Base-by-base conservation (phyloP, 2,113 vertebrate genomes). In the Amphiprion ocellaris region DNA sequence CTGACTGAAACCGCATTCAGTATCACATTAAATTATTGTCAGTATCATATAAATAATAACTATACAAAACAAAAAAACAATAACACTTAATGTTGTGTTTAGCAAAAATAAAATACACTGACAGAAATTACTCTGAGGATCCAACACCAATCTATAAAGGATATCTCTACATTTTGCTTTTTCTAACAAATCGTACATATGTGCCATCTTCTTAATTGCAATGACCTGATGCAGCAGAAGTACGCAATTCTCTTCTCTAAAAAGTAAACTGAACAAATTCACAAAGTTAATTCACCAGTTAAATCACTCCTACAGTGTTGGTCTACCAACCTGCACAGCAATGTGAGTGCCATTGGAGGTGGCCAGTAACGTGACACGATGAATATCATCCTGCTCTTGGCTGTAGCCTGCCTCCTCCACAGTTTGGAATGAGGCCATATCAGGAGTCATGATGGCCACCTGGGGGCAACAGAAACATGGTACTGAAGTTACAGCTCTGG, bases 321-420 rank as follows among this genome's bases (percentile, higher is more conserved):
- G 2, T 74, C 46, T 56, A 90, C 94, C 74, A 86, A 99, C 98
- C 96, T 99, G 98, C 54, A 99, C 98, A 82, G 98, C 98, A 74
- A 99, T 99, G 91, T 99, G 98, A 74, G 98, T 99, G 90, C 98
- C 98, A 19, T 99, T 99, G 86, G 98, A 97, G 15, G 98, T 99
- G 84, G 98, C 98, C 90, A 99, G 89, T 87, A 99, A 93, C 0
- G 98, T 99, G 81, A 99, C 96, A 26, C 98, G 97, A 79, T 98
- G 96, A 26, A 96, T 82, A 89, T 97, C 97, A 44, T 96, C 96
- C 5, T 97, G 96, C 19, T 97, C 97, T 66, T 99, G 97, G 64
- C 94, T 94, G 83, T 98, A 95, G 72, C 95, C 96, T 46, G 95
- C 94, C 1, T 98, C 97, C 56, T 97, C 95, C 64, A 94, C 90